These are phyloP conservation scores for Syncerus caffer DNA, from an alignment of 2,797 vertebrate genomes.

Conservation along the genomic window DNA sequence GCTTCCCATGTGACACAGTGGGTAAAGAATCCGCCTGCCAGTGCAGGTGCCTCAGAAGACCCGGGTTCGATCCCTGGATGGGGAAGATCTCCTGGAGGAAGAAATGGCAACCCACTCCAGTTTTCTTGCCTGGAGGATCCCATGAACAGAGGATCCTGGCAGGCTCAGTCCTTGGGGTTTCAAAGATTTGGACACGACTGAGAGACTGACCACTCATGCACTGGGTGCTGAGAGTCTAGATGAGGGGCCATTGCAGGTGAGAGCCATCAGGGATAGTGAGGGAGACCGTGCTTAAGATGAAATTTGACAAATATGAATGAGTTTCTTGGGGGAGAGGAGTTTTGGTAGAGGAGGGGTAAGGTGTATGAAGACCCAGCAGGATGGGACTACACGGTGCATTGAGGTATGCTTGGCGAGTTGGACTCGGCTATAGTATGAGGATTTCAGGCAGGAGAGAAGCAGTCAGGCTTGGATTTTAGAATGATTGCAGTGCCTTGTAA, in stretches of 20 bases:
- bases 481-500: neutral
- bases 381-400: neutral
- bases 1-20: neutral
- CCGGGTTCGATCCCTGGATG: neutral
- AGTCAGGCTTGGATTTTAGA: neutral
- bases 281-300: no score
- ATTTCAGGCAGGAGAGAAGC: neutral
- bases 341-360: accelerated
- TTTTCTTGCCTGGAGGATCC: neutral
- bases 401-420: neutral
- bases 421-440: neutral
- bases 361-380: neutral
- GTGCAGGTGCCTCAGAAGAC: neutral
- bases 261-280: neutral
- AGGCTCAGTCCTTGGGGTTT: neutral
- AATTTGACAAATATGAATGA: neutral
- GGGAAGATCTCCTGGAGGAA: neutral
- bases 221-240: neutral
- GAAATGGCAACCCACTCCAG: neutral
- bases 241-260: neutral
- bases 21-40: neutral
- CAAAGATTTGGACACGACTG: neutral
- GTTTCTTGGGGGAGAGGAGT: neutral
- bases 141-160: neutral
- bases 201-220: neutral